Evolutionary conservation across 2,888 invertebrate species (phyloP).

Genomic region (Abrostola tripartita): DNA sequence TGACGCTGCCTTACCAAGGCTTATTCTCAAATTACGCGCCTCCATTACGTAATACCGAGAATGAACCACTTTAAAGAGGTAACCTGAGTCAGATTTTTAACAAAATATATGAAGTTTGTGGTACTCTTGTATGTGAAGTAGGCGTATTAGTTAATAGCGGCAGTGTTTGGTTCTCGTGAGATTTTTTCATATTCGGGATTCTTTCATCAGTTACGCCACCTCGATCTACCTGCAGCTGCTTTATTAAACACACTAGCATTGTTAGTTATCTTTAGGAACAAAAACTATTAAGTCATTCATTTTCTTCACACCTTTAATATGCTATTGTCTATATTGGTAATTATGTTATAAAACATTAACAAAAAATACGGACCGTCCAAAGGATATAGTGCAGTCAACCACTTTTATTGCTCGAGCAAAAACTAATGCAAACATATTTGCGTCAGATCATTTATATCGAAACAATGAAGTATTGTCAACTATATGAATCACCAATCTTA

Average conservation of each 20-base stretch:
- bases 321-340: not conserved
- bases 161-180: conserved; percentile 26
- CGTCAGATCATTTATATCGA: conserved; percentile 61
- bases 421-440: conserved; percentile 41
- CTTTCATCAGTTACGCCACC: conserved; percentile 1
- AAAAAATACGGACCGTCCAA: not conserved
- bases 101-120: conserved; percentile 46
- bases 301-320: too few relatives aligned
- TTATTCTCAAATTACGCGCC: conserved; percentile 87
- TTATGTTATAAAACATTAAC: not conserved
- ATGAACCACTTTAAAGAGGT: conserved; percentile 74
- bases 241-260: not conserved
- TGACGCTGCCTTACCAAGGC: conserved; percentile 85
- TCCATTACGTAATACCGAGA: conserved; percentile 85
- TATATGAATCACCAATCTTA: conserved; percentile 76
- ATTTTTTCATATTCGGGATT: conserved; percentile 19
- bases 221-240: not conserved
- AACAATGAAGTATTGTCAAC: conserved; percentile 73
- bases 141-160: conserved; percentile 45
- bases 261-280: too few relatives aligned
- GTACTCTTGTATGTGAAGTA: conserved; percentile 26
- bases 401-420: conserved; percentile 7
- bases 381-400: not conserved
- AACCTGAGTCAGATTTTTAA: conserved; percentile 53
- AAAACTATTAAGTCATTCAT: too few relatives aligned